Base-by-base conservation (phyloP, 2,797 vertebrate genomes). In the Phylloscopus collybita region DNA sequence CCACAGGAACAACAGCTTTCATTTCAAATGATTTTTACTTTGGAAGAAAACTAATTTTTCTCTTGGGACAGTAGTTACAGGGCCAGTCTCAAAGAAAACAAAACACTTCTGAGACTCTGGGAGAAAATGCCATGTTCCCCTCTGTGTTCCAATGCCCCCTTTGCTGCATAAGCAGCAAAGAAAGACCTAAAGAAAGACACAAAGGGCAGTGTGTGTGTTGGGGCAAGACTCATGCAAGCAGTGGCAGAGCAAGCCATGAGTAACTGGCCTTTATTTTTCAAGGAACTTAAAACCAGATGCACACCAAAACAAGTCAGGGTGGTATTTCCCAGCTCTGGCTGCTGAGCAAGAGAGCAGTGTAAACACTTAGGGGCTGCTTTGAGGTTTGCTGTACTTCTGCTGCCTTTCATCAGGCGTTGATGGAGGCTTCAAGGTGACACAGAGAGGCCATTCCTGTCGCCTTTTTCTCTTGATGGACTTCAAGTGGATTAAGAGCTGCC, bases 11-110 rank as follows among this genome's bases (percentile, higher is more conserved):
- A 21, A 5, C 87, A 25, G 47, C 22, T 16, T 91, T 93, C 23
- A 53, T 85, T 93, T 80, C 78, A 82, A 92, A 85, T 56, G 19
- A 73, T 56, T 89, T 93, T 64, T 51, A 66, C 13, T 66, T 62
- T 1, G 9, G 51, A 82, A 76, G 71, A 71, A 80, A 87, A 85
- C 32, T 23, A 75, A 54, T 91, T 89, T 89, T 94, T 73, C 89
- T 89, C 87, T 82, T 3, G 49, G 21, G 89, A 80, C 23, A 38
- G 26, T 40, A 85, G 26, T n/a, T 88, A 47, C 12, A 66, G 54
- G 40, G 47, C 80, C 67, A 66, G 5, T 70, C 56, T 94, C 22
- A 80, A 82, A 82, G 45, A 51, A 73, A 92, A 70, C 27, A 91
- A 89, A 96, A 22, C 16, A 14, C 17, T 79, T 85, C 16, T 65